phyloP scores from a whole-genome alignment of 2,888 invertebrate species.

The Xestia rhomboidea region DNA sequence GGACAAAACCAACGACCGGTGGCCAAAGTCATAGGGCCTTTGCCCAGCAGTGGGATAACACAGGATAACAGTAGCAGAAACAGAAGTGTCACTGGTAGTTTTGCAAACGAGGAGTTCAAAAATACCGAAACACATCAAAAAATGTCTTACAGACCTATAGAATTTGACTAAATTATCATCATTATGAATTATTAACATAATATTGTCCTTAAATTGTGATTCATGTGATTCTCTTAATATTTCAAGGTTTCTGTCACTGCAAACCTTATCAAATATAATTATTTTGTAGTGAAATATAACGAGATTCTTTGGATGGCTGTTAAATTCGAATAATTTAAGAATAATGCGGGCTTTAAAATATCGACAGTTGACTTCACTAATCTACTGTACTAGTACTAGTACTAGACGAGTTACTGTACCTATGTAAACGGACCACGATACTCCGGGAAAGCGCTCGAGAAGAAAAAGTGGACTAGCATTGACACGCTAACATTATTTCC shows the following conservation, averaged over 20 bases:
- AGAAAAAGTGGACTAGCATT: constrained; percentile 16
- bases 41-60: neutral
- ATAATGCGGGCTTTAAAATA: neutral
- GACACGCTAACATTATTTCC: constrained; percentile 21
- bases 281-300: constrained; percentile 1
- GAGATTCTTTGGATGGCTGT: too few species aligned
- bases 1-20: neutral
- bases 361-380: neutral
- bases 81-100: neutral
- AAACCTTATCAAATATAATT: neutral
- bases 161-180: neutral
- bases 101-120: neutral
- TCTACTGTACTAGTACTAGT: neutral
- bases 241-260: constrained; percentile 20
- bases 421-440: constrained; percentile 26
- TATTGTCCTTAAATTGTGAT: constrained; percentile 3
- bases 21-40: neutral
- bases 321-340: neutral
- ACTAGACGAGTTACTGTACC: neutral
- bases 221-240: constrained; percentile 1
- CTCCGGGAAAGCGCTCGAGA: constrained; percentile 13
- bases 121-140: neutral
- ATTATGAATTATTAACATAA: neutral
- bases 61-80: neutral
- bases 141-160: neutral